Evolutionary conservation across 2,113 vertebrate genomes (phyloP).

Genomic region (Cyrtonyx montezumae): DNA sequence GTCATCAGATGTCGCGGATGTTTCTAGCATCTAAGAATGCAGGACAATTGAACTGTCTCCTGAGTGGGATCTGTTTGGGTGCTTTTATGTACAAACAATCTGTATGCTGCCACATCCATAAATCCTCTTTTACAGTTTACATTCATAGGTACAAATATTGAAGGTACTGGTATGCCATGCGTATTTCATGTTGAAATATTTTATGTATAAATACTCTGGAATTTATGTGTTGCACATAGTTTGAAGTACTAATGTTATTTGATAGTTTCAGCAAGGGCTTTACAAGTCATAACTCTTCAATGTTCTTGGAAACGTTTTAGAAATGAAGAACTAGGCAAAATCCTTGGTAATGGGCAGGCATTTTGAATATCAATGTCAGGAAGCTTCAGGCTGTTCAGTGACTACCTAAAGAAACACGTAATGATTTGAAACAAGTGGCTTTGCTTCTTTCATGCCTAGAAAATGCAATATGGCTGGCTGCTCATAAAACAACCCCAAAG

Average conservation of each 20-base stretch:
- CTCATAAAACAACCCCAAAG: slow-evolving; percentile 50
- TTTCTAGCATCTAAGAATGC: background rate
- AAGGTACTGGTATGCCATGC: background rate
- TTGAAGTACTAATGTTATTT: background rate
- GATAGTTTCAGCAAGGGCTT: background rate
- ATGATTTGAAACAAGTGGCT: slow-evolving; percentile 53
- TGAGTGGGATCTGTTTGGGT: background rate
- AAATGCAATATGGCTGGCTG: slow-evolving; percentile 64
- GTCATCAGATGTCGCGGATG: background rate
- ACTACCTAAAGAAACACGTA: slow-evolving; percentile 35
- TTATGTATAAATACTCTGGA: background rate
- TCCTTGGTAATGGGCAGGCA: slow-evolving; percentile 21
- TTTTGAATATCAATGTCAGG: slow-evolving; percentile 5
- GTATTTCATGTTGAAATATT: background rate
- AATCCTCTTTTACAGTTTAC: background rate
- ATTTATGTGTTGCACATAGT: background rate
- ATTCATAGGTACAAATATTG: background rate
- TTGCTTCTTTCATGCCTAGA: slow-evolving; percentile 62
- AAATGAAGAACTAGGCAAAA: background rate
- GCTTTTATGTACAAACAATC: background rate
- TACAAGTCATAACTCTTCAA: background rate
- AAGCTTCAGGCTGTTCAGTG: slow-evolving; percentile 43
- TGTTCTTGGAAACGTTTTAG: background rate
- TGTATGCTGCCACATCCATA: background rate
- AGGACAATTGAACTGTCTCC: background rate